Evolutionary conservation across 2,797 vertebrate species (phyloP), one percentile per base, ranked within the genome.

Genomic region (Crypturellus tataupa): DNA sequence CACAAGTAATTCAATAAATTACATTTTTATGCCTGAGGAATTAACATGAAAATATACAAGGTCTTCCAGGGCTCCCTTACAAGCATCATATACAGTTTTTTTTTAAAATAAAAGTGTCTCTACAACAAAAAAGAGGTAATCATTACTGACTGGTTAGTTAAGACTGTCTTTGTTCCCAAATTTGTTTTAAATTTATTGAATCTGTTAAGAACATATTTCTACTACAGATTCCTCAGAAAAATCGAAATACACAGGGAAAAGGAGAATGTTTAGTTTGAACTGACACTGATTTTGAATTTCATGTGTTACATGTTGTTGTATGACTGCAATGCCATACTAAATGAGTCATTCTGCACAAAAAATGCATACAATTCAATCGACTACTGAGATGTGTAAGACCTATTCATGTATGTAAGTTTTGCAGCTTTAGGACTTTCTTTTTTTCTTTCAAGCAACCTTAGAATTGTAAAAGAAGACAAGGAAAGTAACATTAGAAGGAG

Each of bases 141-240:
- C 29, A 46, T 56, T 88, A 69, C 72, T 90, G 49, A 93, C 51
- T 85, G 37, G 73, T 86, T 79, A 92, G 68, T 93, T 62, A 75
- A 92, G 44, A 55, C 40, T 63, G n/a, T 8, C 40, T 79, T 90
- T 81, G 49, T 93, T 87, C 44, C 33, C 39, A 84, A 53, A 51
- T 24, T 90, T 95, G 94, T 84, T 65, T 92, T 80, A 83, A 62
- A 73, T 87, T 87, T 84, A 29, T 79, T 89, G 86, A 96, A 89
- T 40, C 56, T 84, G 29, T 25, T 88, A 93, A 72, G 91, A 85
- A 87, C 60, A 9, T 78, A 81, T 53, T 78, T 93, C 80, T 90
- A 17, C 58, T 87, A 49, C 46, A 77, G 58, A 76, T 23, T 80
- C 47, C 29, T 29, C 21, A 95, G 56, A 86, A 44, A 81, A 92